phyloP scores from a whole-genome alignment of 2,888 invertebrate species.

The Himalopsyche kuldschensis region DNA sequence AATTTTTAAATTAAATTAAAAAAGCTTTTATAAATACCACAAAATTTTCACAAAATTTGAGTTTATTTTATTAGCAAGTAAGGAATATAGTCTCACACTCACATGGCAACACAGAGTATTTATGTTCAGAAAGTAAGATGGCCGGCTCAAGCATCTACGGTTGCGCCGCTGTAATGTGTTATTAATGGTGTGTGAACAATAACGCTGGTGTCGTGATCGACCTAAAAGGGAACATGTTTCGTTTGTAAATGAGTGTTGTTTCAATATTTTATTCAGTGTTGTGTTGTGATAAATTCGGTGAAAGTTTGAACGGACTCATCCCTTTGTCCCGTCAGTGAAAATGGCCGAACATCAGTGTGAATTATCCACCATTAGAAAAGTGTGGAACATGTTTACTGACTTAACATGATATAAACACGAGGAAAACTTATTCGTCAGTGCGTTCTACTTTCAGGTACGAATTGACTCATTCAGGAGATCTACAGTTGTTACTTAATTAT shows the following conservation, averaged over 20 bases:
- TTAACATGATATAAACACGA: conserved; percentile 19
- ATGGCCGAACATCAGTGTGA: conserved; percentile 28
- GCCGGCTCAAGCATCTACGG: conserved; percentile 30
- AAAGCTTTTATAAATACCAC: too few relatives aligned
- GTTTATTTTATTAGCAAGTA: neutral
- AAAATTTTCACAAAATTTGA: too few relatives aligned
- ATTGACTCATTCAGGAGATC: neutral
- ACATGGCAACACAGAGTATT: conserved; percentile 25
- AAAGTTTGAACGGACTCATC: conserved; percentile 29
- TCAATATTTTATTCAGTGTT: conserved; percentile 16
- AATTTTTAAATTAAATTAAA: too few relatives aligned
- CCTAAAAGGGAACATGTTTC: conserved; percentile 22
- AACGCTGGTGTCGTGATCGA: conserved; percentile 17
- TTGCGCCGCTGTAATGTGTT: conserved; percentile 25
- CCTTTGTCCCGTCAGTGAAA: conserved; percentile 26
- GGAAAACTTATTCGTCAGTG: neutral
- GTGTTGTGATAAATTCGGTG: conserved; percentile 27
- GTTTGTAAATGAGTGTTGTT: conserved; percentile 10
- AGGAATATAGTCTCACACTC: neutral
- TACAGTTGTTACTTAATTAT: neutral
- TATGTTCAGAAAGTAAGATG: conserved; percentile 35
- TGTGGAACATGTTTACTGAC: conserved; percentile 21
- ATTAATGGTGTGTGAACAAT: conserved; percentile 25
- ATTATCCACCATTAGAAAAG: conserved; percentile 24
- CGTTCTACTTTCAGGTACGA: neutral